These are phyloP conservation scores for Parauchenoglanis punctatus DNA, from an alignment of 2,797 vertebrate species.

Conservation along the genomic window DNA sequence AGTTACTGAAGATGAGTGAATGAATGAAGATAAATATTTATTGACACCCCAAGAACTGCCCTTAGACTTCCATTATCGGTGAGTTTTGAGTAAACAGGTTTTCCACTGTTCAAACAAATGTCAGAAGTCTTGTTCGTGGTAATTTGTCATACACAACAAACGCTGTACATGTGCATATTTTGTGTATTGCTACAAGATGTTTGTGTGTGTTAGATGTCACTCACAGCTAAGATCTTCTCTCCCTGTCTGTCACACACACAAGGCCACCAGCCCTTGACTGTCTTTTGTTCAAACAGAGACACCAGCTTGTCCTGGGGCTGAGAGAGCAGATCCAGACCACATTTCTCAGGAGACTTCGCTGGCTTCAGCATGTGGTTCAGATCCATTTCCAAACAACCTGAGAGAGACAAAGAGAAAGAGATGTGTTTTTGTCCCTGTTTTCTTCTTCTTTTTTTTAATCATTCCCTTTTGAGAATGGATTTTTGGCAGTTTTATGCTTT, in stretches of 20 bases:
- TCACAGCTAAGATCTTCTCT: slow-evolving; percentile 83
- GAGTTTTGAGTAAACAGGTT: neutral
- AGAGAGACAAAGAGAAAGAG: slow-evolving; percentile 12
- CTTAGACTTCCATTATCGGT: neutral
- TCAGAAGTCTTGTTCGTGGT: neutral
- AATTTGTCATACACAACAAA: slow-evolving; percentile 19
- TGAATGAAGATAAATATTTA: neutral
- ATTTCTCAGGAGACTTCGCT: slow-evolving; percentile 87
- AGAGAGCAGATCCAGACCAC: slow-evolving; percentile 78
- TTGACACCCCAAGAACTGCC: neutral
- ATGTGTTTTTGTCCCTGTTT: slow-evolving; percentile 6
- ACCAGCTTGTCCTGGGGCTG: slow-evolving; percentile 73
- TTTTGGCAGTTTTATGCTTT: slow-evolving; percentile 27
- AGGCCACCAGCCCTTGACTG: slow-evolving; percentile 95
- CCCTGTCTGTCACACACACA: slow-evolving; percentile 77
- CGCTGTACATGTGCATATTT: neutral
- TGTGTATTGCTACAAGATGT: slow-evolving; percentile 21
- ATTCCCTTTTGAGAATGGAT: neutral
- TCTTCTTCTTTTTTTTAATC: neutral
- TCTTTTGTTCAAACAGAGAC: slow-evolving; percentile 95
- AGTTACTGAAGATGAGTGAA: neutral
- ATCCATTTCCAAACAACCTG: slow-evolving; percentile 90
- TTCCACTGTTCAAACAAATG: neutral
- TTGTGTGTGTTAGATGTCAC: slow-evolving; percentile 49
- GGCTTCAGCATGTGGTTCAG: slow-evolving; percentile 92